Conservation (phyloP, 2,113 vertebrate genomes). For the Axis porcinus region DNA sequence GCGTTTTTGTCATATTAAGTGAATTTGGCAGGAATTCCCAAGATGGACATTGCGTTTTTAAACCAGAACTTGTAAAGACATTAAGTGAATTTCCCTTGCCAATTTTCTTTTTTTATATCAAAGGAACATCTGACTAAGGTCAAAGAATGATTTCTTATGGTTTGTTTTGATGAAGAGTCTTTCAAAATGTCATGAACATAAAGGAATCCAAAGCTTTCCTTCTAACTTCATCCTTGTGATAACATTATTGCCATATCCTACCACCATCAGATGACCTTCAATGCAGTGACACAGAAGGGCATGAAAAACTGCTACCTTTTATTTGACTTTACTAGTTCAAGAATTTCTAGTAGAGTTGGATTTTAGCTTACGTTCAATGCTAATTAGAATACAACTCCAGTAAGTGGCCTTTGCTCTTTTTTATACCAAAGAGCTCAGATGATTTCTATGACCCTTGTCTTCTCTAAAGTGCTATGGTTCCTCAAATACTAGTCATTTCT, state of each 20-base stretch:
- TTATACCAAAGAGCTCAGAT: conserved; percentile 54
- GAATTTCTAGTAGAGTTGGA: conserved; percentile 2
- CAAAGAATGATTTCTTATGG: not conserved
- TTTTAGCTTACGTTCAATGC: conserved; percentile 14
- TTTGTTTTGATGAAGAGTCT: conserved; percentile 28
- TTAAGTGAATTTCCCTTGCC: conserved; percentile 52
- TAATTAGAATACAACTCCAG: not conserved
- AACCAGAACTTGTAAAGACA: conserved; percentile 51
- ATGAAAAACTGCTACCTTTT: conserved; percentile 17
- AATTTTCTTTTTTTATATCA: conserved; percentile 6
- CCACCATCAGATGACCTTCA: not conserved
- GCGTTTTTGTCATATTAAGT: conserved; percentile 57
- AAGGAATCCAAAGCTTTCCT: conserved; percentile 23
- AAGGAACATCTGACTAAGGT: conserved; percentile 16
- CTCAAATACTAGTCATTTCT: not conserved
- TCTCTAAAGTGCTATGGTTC: not conserved
- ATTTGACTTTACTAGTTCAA: conserved; percentile 15
- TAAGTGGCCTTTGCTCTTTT: conserved; percentile 48
- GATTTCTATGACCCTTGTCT: not conserved
- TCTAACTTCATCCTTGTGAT: not conserved
- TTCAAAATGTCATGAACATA: not conserved
- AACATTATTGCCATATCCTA: not conserved
- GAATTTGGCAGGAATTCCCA: conserved; percentile 64
- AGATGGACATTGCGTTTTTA: conserved; percentile 63
- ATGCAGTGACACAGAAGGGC: not conserved